Evolutionary conservation across 1,140 invertebrate genomes (phyloP).

Genomic region (Hermetia illucens): DNA sequence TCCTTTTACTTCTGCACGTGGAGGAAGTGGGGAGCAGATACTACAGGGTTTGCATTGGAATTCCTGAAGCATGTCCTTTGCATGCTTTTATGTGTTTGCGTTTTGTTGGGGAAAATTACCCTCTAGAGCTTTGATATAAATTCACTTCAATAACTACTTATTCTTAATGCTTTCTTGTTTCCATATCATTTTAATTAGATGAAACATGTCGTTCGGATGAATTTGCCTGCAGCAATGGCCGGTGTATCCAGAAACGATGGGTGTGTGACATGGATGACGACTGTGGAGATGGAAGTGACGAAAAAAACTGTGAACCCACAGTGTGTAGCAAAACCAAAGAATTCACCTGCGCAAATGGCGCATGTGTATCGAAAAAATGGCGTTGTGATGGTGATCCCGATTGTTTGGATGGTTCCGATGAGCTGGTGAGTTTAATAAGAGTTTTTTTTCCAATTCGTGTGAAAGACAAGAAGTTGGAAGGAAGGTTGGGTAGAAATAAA

Average conservation of each 20-base stretch:
- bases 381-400: conserved; percentile 76
- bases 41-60: too few species aligned
- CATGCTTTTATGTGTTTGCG: neutral
- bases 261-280: conserved; percentile 79
- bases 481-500: too few species aligned
- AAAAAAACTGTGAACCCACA: conserved; percentile 53
- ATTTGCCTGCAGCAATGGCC: conserved; percentile 77
- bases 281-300: conserved; percentile 71
- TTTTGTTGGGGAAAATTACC: too few species aligned
- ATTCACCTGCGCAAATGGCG: conserved; percentile 52
- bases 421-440: conserved; percentile 40
- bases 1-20: too few species aligned
- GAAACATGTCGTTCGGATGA: conserved; percentile 76
- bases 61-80: too few species aligned
- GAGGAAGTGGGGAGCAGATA: too few species aligned
- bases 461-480: too few species aligned
- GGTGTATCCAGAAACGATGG: conserved; percentile 77
- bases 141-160: too few species aligned
- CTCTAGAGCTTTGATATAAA: neutral
- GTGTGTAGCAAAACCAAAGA: conserved; percentile 52
- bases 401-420: conserved; percentile 67
- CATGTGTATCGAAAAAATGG: conserved; percentile 61
- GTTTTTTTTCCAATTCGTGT: neutral
- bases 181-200: conserved; percentile 36
- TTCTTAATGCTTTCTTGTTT: too few species aligned